phyloP scores from a whole-genome alignment of 2,113 vertebrate genomes.

The Ahaetulla prasina region DNA sequence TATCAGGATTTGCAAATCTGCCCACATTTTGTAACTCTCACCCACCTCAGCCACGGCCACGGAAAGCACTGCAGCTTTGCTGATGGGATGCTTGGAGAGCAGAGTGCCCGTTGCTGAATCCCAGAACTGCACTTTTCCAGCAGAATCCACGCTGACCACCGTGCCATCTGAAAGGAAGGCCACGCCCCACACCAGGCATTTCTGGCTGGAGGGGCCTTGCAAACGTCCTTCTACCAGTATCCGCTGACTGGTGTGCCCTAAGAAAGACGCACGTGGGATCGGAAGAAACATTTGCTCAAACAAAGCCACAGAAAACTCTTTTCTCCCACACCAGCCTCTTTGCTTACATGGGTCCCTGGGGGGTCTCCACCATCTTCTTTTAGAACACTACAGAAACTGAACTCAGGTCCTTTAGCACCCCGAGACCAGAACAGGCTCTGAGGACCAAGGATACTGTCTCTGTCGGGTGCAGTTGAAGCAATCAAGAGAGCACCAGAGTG shows the following conservation, averaged over 20 bases:
- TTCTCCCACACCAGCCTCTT: neutral
- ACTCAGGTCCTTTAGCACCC: neutral
- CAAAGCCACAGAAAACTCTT: neutral
- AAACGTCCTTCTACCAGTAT: slow-evolving; percentile 78
- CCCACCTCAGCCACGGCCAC: slow-evolving; percentile 79
- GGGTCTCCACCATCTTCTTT: neutral
- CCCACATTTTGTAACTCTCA: fast-evolving
- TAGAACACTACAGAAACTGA: neutral
- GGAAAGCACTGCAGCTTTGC: slow-evolving; percentile 77
- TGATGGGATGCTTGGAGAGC: slow-evolving; percentile 74
- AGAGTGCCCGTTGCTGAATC: slow-evolving; percentile 81
- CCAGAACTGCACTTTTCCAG: slow-evolving; percentile 92
- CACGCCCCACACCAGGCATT: slow-evolving; percentile 88
- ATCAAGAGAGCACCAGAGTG: neutral
- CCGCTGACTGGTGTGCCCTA: slow-evolving; percentile 76
- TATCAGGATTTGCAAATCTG: neutral
- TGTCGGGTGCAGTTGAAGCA: neutral
- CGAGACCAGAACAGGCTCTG: neutral
- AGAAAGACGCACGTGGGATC: neutral
- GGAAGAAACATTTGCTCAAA: neutral
- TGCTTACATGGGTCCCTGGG: neutral
- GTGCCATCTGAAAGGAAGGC: slow-evolving; percentile 79
- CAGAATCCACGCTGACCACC: slow-evolving; percentile 83
- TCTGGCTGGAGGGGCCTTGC: slow-evolving; percentile 54
- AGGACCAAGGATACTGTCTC: neutral